These are phyloP conservation scores for Acleris emargana DNA, from an alignment of 2,888 invertebrate genomes.

Conservation along the genomic window DNA sequence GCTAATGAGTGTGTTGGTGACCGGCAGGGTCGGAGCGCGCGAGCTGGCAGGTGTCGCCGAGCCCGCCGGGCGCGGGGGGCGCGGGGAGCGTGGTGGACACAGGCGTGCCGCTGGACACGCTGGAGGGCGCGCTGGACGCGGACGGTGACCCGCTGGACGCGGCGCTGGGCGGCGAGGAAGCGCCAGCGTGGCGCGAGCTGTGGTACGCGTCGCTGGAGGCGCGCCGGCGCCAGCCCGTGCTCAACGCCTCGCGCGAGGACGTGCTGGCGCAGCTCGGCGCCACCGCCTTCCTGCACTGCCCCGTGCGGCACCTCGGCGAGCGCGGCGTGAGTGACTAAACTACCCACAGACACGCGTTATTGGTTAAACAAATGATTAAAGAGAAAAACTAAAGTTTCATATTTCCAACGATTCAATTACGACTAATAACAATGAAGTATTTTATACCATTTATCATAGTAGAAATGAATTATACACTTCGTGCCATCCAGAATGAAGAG, in stretches of 20 bases:
- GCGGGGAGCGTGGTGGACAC: constrained; percentile 44
- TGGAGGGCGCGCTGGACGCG: constrained; percentile 64
- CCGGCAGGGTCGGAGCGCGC: constrained; percentile 24
- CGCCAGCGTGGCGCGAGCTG: constrained; percentile 85
- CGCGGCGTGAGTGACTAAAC: constrained; percentile 81
- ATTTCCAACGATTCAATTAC: too few species aligned
- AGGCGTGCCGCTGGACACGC: constrained; percentile 56
- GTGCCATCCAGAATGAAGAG: too few species aligned
- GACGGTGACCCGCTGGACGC: constrained; percentile 55
- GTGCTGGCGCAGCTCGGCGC: constrained; percentile 90
- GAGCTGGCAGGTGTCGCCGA: constrained; percentile 35
- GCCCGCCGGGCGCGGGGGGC: constrained; percentile 39
- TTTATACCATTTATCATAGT: too few species aligned
- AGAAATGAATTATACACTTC: too few species aligned
- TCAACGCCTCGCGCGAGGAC: constrained; percentile 90
- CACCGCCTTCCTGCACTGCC: constrained; percentile 91
- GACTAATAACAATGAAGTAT: too few species aligned
- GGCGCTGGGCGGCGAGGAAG: constrained; percentile 58
- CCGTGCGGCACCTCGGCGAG: constrained; percentile 89
- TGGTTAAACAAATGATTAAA: too few species aligned
- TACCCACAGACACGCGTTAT: too few species aligned
- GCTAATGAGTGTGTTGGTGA: background rate
- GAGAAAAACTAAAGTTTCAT: too few species aligned
- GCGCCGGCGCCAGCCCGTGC: constrained; percentile 72
- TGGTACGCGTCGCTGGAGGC: constrained; percentile 82